A percentile compares a stretch with the other conserved stretches of the same genome.
These are phyloP conservation scores for Drosophila basisetae DNA, from an alignment of 2,888 invertebrate species.

Conservation along the genomic window DNA sequence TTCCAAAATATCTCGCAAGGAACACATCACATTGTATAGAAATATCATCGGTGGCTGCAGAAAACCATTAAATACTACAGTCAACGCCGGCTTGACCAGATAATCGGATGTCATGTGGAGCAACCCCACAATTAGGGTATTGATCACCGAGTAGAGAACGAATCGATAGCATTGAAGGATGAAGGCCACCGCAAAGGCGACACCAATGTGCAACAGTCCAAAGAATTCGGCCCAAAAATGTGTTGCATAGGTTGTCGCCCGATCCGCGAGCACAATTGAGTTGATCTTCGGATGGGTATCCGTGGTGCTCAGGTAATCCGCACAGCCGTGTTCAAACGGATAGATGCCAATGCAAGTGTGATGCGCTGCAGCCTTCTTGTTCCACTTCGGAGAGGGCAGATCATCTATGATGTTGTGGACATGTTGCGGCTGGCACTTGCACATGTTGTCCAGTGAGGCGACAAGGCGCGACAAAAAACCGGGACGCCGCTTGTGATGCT, in stretches of 20 bases:
- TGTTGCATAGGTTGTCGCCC: slow-evolving; percentile 87
- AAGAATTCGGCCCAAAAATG: slow-evolving; percentile 90
- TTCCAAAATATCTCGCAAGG: slow-evolving; percentile 88
- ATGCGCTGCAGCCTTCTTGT: slow-evolving; percentile 55
- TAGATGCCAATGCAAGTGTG: slow-evolving; percentile 87
- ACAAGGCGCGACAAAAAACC: slow-evolving; percentile 64
- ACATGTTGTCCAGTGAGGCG: slow-evolving; percentile 72
- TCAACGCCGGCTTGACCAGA: slow-evolving; percentile 88
- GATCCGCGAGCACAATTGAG: slow-evolving; percentile 87
- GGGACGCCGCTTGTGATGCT: slow-evolving; percentile 26
- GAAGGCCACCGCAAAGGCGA: slow-evolving; percentile 88
- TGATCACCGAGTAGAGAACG: slow-evolving; percentile 87
- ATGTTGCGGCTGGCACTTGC: slow-evolving; percentile 58
- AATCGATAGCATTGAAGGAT: slow-evolving; percentile 88
- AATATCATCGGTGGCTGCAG: slow-evolving; percentile 90
- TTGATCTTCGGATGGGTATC: slow-evolving; percentile 87
- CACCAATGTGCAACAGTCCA: slow-evolving; percentile 87
- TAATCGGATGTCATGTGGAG: slow-evolving; percentile 89
- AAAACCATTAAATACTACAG: slow-evolving; percentile 88
- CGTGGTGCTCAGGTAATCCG: slow-evolving; percentile 88
- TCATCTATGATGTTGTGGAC: slow-evolving; percentile 62
- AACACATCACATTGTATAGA: slow-evolving; percentile 87
- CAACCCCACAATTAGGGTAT: slow-evolving; percentile 88
- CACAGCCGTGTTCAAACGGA: slow-evolving; percentile 89
- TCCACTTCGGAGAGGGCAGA: slow-evolving; percentile 73